phyloP scores from a whole-genome alignment of 2,797 vertebrate genomes.

The Florisuga fusca region DNA sequence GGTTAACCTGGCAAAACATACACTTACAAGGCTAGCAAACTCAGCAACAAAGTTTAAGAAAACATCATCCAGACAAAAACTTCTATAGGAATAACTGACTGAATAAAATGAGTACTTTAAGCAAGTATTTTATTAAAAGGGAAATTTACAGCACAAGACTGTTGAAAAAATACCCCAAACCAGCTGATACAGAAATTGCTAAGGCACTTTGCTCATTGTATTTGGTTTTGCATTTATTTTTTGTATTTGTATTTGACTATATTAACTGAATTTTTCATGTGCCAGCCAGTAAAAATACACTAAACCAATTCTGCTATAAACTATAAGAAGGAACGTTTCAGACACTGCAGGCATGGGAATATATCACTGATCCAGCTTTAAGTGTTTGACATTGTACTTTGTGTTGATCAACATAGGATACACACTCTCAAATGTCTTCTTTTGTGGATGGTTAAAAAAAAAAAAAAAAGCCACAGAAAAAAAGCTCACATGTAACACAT shows the following conservation, averaged over 20 bases:
- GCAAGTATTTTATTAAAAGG: too few relatives aligned
- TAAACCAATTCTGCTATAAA: not conserved
- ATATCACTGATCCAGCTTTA: not conserved
- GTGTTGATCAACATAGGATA: not conserved
- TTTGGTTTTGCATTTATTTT: not conserved
- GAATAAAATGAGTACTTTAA: not conserved
- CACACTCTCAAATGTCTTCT: not conserved
- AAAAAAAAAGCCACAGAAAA: not conserved
- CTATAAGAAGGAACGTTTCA: not conserved
- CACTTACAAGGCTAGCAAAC: not conserved
- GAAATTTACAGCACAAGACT: too few relatives aligned
- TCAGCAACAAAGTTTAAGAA: not conserved
- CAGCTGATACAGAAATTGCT: not conserved
- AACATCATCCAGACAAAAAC: not conserved
- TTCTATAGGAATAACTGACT: not conserved
- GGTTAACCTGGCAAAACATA: not conserved
- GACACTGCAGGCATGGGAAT: not conserved
- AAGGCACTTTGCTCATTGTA: not conserved
- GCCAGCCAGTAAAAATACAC: not conserved
- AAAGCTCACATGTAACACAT: not conserved
- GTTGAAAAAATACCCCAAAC: not conserved
- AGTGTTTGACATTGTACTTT: not conserved
- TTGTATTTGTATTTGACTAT: not conserved
- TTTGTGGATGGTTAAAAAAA: not conserved
- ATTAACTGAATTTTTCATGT: not conserved